Evolutionary conservation across 2,797 vertebrate genomes (phyloP), one percentile per base, ranked within the genome.

Genomic region (Sciurus vulgaris): DNA sequence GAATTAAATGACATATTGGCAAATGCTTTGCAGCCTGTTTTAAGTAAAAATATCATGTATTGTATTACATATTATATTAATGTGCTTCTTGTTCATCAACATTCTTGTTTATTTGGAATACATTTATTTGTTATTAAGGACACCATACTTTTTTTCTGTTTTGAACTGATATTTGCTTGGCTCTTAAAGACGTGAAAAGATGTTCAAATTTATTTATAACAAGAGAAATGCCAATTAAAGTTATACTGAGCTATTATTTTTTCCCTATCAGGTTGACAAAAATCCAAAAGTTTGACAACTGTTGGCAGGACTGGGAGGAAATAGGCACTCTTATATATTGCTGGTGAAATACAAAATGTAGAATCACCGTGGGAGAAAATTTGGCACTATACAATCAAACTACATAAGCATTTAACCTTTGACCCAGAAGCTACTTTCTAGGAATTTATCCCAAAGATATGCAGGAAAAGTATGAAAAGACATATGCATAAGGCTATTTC

Each of bases 211-310:
- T 97, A 86, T 94, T 94, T 88, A 88, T 61, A 78, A 78, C 78
- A 95, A 93, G 90, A 93, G 38, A 94, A 95, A 97, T 88, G 51
- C 63, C 96, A 95, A 93, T 96, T 97, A 95, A 96, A 96, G 95
- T 96, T 95, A 94, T 14, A 94, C 47, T 87, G 79, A 97, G 44
- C 79, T 94, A 92, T 94, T 95, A 96, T 93, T 96, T 95, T 67
- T 84, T 61, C 41, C n/a, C 73, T 92, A 92, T 96, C 85, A 91
- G 7, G 10, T 93, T 94, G 97, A 92, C 88, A 95, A 93, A 95
- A 81, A 78, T 72, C 79, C 96, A 93, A 95, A 84, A 59, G 10
- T 95, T 95, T 97, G 82, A 95, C 76, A 96, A 88, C 38, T 91
- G 51, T 93, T 97, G 96, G 95, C 96, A 96, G 85, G 84, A 8